A percentile compares a stretch with the other conserved stretches of the same genome.
Conservation (phyloP, 2,113 vertebrate species). For the Oncorhynchus tshawytscha region DNA sequence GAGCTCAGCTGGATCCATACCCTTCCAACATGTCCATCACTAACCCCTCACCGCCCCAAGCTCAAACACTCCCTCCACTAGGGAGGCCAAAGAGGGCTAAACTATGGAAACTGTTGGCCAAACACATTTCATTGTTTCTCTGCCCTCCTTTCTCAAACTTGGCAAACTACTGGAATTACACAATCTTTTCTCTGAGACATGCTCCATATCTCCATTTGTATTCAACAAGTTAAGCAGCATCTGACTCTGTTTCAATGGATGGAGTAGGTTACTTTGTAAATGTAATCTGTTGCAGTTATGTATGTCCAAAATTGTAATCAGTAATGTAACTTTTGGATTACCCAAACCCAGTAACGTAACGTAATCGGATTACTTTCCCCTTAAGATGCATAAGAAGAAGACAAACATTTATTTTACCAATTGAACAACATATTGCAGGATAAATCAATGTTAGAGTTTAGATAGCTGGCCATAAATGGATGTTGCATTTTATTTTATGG, state of each 20-base stretch:
- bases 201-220: slow-evolving; percentile 4
- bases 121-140: slow-evolving; percentile 31
- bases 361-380: too few relatives aligned
- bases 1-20: slow-evolving; percentile 52
- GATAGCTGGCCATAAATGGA: too few relatives aligned
- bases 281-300: neutral
- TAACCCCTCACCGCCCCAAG: slow-evolving; percentile 45
- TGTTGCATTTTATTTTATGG: too few relatives aligned
- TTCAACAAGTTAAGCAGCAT: neutral
- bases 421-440: too few relatives aligned
- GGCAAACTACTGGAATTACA: slow-evolving; percentile 32
- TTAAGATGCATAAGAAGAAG: too few relatives aligned
- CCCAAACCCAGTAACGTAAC: too few relatives aligned
- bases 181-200: slow-evolving; percentile 16
- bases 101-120: slow-evolving; percentile 45
- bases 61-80: slow-evolving; percentile 30
- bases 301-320: neutral
- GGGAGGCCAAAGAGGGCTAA: slow-evolving; percentile 27
- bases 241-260: too few relatives aligned
- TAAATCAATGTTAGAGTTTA: too few relatives aligned
- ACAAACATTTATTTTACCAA: too few relatives aligned
- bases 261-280: neutral
- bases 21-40: slow-evolving; percentile 58
- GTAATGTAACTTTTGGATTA: slow-evolving; percentile 38
- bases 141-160: slow-evolving; percentile 4